Conservation (phyloP, 35 echinoderm and acorn worm species). For the Acanthaster planci region DNA sequence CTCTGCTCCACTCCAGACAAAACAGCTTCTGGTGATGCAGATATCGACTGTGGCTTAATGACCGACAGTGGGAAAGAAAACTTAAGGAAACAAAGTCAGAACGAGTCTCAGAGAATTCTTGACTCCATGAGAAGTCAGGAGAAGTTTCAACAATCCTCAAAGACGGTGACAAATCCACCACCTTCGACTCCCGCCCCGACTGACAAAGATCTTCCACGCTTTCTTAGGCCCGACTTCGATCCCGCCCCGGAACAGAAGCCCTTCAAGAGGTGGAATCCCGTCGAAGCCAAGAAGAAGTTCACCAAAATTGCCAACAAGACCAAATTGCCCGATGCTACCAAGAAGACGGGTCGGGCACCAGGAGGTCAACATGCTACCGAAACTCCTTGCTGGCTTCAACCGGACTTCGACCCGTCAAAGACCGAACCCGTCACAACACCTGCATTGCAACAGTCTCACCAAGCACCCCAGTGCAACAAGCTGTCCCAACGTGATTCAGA, state of each 20-base stretch:
- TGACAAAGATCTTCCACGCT: conserved; percentile 9
- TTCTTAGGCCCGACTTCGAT: not conserved
- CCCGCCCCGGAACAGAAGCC: conserved; percentile 4
- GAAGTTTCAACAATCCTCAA: not conserved
- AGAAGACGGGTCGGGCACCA: not conserved
- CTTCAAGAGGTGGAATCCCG: conserved; percentile 4
- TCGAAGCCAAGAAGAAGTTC: not conserved
- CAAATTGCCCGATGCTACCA: not conserved
- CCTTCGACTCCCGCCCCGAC: not conserved
- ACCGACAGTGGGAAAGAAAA: not conserved
- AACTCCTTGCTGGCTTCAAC: not conserved
- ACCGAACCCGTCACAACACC: not conserved
- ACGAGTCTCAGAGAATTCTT: conserved; percentile 3
- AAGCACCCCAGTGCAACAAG: no score
- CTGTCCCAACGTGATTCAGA: no score
- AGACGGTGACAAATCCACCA: not conserved
- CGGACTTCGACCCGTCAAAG: not conserved
- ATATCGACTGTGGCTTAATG: not conserved
- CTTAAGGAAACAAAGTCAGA: not conserved
- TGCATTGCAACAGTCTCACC: no score
- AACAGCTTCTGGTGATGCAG: not conserved
- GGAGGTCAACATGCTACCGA: not conserved
- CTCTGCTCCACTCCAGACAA: not conserved
- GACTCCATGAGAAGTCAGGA: conserved; percentile 18
- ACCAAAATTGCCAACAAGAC: not conserved